These are phyloP conservation scores for Eulemur albifrons DNA, from an alignment of 2,797 vertebrate genomes.

Conservation along the genomic window DNA sequence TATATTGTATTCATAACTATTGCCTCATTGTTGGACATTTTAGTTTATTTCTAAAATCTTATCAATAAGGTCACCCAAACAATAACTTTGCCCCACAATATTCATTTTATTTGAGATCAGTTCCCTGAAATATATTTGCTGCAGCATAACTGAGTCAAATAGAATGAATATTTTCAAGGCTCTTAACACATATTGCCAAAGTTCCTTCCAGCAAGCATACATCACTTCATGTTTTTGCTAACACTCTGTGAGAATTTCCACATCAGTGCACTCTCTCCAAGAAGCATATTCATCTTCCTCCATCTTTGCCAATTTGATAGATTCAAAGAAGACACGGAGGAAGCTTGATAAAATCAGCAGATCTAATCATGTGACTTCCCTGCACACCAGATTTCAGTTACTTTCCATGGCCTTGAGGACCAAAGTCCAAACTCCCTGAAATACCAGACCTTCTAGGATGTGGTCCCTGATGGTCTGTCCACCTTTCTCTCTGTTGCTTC, in stretches of 20 bases:
- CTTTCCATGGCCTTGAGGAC: neutral
- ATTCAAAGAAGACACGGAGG: neutral
- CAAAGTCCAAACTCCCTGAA: neutral
- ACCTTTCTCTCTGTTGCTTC: neutral
- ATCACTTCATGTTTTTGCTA: neutral
- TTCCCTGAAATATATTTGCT: slow-evolving; percentile 31
- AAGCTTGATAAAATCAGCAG: neutral
- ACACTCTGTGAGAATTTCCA: neutral
- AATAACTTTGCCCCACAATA: neutral
- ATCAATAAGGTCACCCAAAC: neutral
- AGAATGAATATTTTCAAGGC: neutral
- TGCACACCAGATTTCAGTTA: neutral
- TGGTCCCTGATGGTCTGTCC: neutral
- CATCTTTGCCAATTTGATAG: neutral
- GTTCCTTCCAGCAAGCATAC: neutral
- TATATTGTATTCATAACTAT: neutral
- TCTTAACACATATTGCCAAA: neutral
- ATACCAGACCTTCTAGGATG: neutral
- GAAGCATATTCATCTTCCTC: neutral
- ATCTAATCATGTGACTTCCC: neutral
- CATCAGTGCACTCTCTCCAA: neutral
- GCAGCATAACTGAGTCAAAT: neutral
- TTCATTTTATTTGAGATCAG: slow-evolving; percentile 5
- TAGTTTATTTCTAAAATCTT: neutral
- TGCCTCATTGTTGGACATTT: neutral